Percentiles rank a stretch among this genome's conserved stretches.
phyloP scores from a whole-genome alignment of 2,797 vertebrate genomes.

The Neosalanx taihuensis region DNA sequence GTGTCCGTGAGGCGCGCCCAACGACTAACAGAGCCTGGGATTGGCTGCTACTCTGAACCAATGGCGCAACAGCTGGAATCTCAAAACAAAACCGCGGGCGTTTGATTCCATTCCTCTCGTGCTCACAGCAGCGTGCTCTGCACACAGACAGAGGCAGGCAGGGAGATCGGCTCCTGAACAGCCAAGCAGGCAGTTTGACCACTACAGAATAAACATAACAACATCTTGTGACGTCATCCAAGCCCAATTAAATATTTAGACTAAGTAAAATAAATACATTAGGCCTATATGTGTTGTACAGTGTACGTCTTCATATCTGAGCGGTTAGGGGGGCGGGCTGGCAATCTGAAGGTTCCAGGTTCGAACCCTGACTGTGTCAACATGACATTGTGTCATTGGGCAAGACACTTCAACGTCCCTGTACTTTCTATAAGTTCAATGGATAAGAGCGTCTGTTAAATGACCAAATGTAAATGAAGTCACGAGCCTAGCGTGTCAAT shows the following conservation, averaged over 20 bases:
- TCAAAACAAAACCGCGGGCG: slow-evolving; percentile 80
- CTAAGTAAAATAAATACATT: not conserved
- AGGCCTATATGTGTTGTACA: not conserved
- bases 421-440: too few relatives aligned
- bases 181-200: slow-evolving; percentile 42
- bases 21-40: slow-evolving; percentile 79
- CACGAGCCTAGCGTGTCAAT: not conserved
- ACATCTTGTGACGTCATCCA: slow-evolving; percentile 42
- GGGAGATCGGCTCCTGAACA: slow-evolving; percentile 34
- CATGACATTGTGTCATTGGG: too few relatives aligned
- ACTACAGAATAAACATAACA: slow-evolving; percentile 46
- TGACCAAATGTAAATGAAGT: not conserved
- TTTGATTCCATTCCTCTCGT: slow-evolving; percentile 83
- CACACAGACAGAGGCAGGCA: slow-evolving; percentile 57
- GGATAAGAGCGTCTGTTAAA: too few relatives aligned
- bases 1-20: slow-evolving; percentile 78
- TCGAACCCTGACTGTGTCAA: too few relatives aligned
- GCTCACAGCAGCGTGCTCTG: slow-evolving; percentile 59
- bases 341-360: too few relatives aligned
- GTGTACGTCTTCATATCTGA: not conserved
- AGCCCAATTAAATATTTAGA: slow-evolving; percentile 29
- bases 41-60: slow-evolving; percentile 80
- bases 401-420: too few relatives aligned
- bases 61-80: slow-evolving; percentile 72
- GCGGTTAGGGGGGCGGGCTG: too few relatives aligned